Evolutionary conservation across 2,113 vertebrate genomes (phyloP).

Genomic region (Oncorhynchus gorbuscha): DNA sequence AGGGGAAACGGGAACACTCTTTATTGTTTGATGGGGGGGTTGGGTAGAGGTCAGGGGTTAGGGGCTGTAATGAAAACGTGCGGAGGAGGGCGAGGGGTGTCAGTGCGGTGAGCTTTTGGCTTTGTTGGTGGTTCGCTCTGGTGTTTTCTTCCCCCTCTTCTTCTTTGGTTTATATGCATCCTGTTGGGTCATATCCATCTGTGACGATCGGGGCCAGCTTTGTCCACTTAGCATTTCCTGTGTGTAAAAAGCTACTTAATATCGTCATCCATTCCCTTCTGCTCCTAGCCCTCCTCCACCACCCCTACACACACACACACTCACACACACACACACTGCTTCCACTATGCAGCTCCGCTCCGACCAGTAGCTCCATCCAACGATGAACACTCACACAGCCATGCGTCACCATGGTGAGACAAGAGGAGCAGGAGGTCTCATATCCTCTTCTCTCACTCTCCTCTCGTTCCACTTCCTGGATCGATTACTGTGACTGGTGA

Average conservation of each 20-base stretch:
- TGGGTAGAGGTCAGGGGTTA: constrained; percentile 67
- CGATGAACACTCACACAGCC: constrained; percentile 56
- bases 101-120: constrained; percentile 38
- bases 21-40: constrained; percentile 61
- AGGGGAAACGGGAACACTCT: constrained; percentile 55
- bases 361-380: constrained; percentile 54
- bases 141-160: not conserved
- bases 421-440: no score
- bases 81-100: constrained; percentile 56
- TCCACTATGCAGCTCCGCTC: constrained; percentile 6
- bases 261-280: constrained; percentile 25
- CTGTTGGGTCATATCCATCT: constrained; percentile 56
- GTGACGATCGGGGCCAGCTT: constrained; percentile 55
- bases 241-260: constrained; percentile 57
- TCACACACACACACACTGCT: not conserved
- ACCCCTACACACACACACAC: not conserved
- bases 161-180: constrained; percentile 53
- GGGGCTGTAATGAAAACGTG: constrained; percentile 67
- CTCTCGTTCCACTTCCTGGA: constrained; percentile 68
- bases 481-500: constrained; percentile 63
- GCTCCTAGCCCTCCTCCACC: not conserved
- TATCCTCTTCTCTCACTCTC: constrained; percentile 24
- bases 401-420: no score
- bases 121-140: constrained; percentile 52
- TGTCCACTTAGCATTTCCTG: constrained; percentile 68